These are phyloP conservation scores for Unio pictorum DNA, from an alignment of 2,888 invertebrate genomes.

Conservation along the genomic window DNA sequence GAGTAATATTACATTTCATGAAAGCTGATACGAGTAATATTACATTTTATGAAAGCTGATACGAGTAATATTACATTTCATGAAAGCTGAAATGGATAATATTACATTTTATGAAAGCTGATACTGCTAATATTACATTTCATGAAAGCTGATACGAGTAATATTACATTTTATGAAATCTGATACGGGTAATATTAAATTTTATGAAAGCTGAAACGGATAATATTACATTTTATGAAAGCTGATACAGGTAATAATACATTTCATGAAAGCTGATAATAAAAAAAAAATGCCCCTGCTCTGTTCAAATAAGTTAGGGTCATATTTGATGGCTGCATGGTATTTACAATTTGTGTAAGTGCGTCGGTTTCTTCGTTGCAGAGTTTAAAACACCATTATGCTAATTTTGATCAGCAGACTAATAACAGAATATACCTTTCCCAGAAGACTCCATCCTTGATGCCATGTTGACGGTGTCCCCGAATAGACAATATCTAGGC, in stretches of 20 bases:
- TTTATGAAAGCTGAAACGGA: neutral
- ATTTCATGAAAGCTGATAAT: neutral
- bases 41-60: too few species aligned
- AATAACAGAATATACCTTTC: constrained; percentile 40
- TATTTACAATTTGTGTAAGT: too few species aligned
- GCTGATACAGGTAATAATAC: too few species aligned
- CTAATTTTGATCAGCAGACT: neutral
- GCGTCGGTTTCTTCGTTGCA: too few species aligned
- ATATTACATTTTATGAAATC: too few species aligned
- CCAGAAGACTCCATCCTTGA: constrained; percentile 65
- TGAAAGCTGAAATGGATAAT: neutral
- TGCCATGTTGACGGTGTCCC: constrained; percentile 64
- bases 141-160: neutral
- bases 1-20: too few species aligned
- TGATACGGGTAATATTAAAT: neutral
- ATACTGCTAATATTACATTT: neutral
- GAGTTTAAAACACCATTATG: neutral
- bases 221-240: neutral
- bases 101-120: neutral
- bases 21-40: too few species aligned
- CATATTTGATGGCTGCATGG: too few species aligned
- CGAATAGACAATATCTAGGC: constrained; percentile 65
- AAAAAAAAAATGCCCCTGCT: too few species aligned
- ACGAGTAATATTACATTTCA: neutral
- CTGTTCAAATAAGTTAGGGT: too few species aligned